Base-by-base conservation (phyloP, 2,797 vertebrate genomes). In the Neostethus bicornis region DNA sequence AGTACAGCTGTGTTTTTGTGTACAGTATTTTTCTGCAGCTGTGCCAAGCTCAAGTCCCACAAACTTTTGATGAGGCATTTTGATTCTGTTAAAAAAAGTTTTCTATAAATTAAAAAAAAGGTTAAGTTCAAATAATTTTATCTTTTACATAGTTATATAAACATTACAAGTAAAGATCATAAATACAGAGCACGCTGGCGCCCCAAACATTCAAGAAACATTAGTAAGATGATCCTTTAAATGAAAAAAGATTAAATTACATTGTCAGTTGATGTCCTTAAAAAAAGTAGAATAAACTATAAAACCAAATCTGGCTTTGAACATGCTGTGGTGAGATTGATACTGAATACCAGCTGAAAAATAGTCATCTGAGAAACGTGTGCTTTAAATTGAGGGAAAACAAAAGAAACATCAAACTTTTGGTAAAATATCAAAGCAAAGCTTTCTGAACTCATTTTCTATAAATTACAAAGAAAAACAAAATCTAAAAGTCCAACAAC, bases 121-220 rank as follows among this genome's bases (percentile, higher is more conserved):
- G 49, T 64, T 68, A 53, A 80, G 76, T 60, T 78, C 70, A 86
- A 83, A 85, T 80, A 68, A 73, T 77, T 75, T 78, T 71, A 62
- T 84, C 69, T 80, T 75, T 77, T 73, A 85, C 75, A 84, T 53
- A 6, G 46, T 82, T 81, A 86, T 76, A 87, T 82, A 89, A 81
- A 88, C 66, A 75, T 79, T 73, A 82, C 75, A 78, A 86, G 61
- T 87, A 84, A 73, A 73, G 57, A 79, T 75, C 73, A 85, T 88
- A 89, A 89, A 88, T 84, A 87, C 31, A 69, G 72, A 70, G 72
- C 72, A 39, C 51, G 66, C 39, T 48, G 70, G 34, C 34, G 51
- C 66, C 77, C 62, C 57, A 38, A 73, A 85, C 81, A 89, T 86
- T 83, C 79, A 84, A 80, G 65, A 78, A 70, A 82, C 79, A 87